These are phyloP conservation scores for Scaptomyza polygonia DNA, from an alignment of 2,888 invertebrate genomes.

Conservation along the genomic window DNA sequence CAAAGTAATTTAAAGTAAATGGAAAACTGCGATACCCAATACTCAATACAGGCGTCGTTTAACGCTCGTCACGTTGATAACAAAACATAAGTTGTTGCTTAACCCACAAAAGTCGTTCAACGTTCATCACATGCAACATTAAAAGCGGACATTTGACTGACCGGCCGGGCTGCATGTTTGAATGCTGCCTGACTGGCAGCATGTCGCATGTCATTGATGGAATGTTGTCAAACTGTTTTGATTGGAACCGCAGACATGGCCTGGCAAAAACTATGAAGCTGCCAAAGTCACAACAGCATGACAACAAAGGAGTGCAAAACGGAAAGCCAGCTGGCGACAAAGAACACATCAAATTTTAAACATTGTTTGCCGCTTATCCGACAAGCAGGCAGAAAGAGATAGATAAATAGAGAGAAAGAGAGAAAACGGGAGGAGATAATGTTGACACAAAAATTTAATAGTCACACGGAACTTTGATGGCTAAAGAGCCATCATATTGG, in stretches of 20 bases:
- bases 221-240: slow-evolving; percentile 67
- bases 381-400: background rate
- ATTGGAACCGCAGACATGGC: slow-evolving; percentile 30
- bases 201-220: slow-evolving; percentile 64
- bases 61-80: slow-evolving; percentile 5
- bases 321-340: slow-evolving; percentile 34
- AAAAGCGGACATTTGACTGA: slow-evolving; percentile 17
- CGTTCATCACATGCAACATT: slow-evolving; percentile 38
- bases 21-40: too few relatives aligned
- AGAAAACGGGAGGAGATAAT: background rate
- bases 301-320: slow-evolving; percentile 12
- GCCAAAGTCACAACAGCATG: slow-evolving; percentile 20
- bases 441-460: slow-evolving; percentile 67
- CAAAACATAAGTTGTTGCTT: slow-evolving; percentile 35
- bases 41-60: slow-evolving; percentile 3
- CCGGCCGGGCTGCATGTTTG: background rate
- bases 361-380: slow-evolving; percentile 16
- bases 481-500: slow-evolving; percentile 32
- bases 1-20: too few relatives aligned
- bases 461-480: slow-evolving; percentile 46
- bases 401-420: background rate
- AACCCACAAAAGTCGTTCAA: slow-evolving; percentile 42
- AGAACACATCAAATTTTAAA: slow-evolving; percentile 53
- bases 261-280: slow-evolving; percentile 11
- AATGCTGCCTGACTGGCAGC: background rate